Conservation (phyloP, 2,797 vertebrate species). For the Sebastes miniatus region DNA sequence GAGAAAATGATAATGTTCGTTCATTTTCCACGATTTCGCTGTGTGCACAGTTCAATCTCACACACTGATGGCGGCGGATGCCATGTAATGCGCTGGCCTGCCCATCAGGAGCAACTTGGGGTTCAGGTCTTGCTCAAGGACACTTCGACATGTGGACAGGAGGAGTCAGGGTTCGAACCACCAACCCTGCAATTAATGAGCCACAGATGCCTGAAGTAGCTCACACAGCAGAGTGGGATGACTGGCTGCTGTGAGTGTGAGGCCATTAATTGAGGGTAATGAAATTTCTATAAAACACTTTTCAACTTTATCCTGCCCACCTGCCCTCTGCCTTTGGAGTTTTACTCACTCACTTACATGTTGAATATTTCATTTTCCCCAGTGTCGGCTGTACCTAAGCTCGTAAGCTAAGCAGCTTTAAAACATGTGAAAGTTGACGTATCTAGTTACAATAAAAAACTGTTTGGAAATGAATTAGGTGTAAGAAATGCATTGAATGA, state of each 20-base stretch:
- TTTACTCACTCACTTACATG: neutral
- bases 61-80: neutral
- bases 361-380: neutral
- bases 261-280: neutral
- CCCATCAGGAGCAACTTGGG: neutral
- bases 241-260: neutral
- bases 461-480: neutral
- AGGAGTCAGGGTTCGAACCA: too few relatives aligned
- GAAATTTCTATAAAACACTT: neutral
- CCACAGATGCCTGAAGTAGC: neutral
- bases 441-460: neutral
- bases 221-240: neutral
- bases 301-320: neutral
- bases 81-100: neutral
- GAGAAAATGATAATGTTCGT: fast-evolving
- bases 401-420: neutral
- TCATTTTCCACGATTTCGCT: neutral
- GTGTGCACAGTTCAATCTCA: neutral
- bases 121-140: neutral
- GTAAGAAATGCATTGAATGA: neutral
- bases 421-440: neutral
- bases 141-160: neutral
- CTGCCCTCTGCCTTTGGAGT: neutral
- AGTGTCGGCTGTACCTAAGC: neutral
- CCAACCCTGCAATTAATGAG: neutral